A percentile compares a stretch with the other conserved stretches of the same genome.
These are phyloP conservation scores for Coreoperca whiteheadi DNA, from an alignment of 2,113 vertebrate species.

Conservation along the genomic window DNA sequence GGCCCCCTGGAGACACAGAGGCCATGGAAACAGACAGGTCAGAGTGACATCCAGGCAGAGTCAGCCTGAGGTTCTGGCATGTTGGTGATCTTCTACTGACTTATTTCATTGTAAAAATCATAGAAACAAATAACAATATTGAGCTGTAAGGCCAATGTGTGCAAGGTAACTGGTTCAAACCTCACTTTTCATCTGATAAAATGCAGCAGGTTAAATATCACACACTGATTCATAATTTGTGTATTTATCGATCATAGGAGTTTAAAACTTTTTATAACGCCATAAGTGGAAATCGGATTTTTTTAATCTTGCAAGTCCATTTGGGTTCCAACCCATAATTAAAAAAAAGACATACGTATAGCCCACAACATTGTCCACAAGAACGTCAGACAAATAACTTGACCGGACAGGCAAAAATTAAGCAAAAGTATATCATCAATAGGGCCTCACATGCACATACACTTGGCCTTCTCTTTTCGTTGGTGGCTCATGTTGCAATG, in stretches of 20 bases:
- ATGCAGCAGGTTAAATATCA: too few relatives aligned
- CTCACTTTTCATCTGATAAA: too few relatives aligned
- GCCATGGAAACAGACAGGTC: background rate
- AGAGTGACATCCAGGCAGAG: background rate
- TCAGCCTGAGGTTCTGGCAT: background rate
- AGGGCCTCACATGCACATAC: background rate
- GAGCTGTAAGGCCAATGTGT: too few relatives aligned
- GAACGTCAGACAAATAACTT: background rate
- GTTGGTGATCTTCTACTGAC: background rate
- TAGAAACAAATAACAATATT: too few relatives aligned
- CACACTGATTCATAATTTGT: too few relatives aligned
- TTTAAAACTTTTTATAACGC: too few relatives aligned
- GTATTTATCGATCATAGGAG: too few relatives aligned
- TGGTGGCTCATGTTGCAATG: slow-evolving; percentile 64
- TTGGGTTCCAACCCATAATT: background rate
- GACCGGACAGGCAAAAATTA: background rate
- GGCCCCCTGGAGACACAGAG: slow-evolving; percentile 86
- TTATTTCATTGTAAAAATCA: too few relatives aligned
- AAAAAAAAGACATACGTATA: background rate
- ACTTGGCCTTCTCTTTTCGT: slow-evolving; percentile 7
- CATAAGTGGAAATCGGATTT: too few relatives aligned
- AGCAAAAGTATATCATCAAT: slow-evolving; percentile 9
- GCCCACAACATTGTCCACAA: background rate
- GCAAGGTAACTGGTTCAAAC: too few relatives aligned
- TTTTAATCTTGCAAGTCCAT: background rate